Evolutionary conservation across 2,888 invertebrate genomes (phyloP).

Genomic region (Hirtodrosophila alboralis): DNA sequence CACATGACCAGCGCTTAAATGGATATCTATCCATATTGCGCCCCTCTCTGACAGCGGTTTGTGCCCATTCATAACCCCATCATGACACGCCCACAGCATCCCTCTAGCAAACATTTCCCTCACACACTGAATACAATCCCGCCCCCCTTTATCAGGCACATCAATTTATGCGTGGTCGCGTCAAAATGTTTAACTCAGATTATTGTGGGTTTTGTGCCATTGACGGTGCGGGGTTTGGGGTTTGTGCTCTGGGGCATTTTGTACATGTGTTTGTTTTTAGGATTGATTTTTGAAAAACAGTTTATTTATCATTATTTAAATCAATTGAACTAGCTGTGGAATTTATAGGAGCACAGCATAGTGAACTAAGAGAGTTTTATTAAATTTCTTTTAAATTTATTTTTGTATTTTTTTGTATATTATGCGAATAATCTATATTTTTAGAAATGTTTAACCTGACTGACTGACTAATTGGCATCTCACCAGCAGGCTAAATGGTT

Average conservation of each 20-base stretch:
- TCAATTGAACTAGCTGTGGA: slow-evolving; percentile 55
- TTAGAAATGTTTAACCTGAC: no score
- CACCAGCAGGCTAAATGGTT: no score
- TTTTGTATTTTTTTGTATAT: no score
- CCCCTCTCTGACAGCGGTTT: slow-evolving; percentile 13
- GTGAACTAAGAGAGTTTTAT: no score
- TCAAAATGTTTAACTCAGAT: slow-evolving; percentile 37
- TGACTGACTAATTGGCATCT: no score
- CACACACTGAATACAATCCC: slow-evolving; percentile 1
- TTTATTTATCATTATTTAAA: slow-evolving; percentile 35
- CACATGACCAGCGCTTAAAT: slow-evolving; percentile 39
- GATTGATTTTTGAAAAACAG: slow-evolving; percentile 5
- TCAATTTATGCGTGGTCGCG: slow-evolving; percentile 55
- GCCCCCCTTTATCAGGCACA: slow-evolving; percentile 16
- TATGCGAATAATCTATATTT: no score
- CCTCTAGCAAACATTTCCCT: slow-evolving; percentile 7
- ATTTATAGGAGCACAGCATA: background rate
- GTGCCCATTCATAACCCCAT: background rate
- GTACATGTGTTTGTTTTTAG: slow-evolving; percentile 5
- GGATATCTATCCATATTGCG: slow-evolving; percentile 27
- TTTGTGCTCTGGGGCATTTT: background rate
- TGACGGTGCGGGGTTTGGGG: background rate
- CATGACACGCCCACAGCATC: no score
- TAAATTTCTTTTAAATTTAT: no score
- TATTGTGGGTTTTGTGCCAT: slow-evolving; percentile 25